Conservation (phyloP, 2,797 vertebrate species). For the Pseudotriccus pelzelni region DNA sequence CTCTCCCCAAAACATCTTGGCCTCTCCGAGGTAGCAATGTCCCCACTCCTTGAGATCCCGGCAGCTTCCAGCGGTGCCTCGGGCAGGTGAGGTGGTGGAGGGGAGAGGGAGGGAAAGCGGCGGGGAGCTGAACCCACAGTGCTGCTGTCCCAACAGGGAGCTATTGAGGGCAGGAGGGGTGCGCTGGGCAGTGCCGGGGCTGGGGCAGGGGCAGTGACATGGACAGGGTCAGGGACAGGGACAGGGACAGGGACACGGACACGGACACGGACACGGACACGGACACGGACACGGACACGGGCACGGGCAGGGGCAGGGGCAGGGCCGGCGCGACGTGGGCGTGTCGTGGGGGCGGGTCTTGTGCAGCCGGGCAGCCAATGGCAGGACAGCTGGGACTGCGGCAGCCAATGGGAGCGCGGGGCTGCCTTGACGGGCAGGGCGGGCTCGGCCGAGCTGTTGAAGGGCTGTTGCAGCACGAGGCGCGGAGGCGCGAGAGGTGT, state of each 20-base stretch:
- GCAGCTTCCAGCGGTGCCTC: neutral
- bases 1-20: neutral
- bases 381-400: neutral
- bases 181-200: too few relatives aligned
- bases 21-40: neutral
- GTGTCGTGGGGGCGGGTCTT: neutral
- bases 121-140: accelerated
- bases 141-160: neutral
- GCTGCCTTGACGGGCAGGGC: neutral
- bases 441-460: neutral
- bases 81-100: neutral
- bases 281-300: too few relatives aligned
- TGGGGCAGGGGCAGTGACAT: accelerated
- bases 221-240: too few relatives aligned
- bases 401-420: neutral
- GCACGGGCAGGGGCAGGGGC: too few relatives aligned
- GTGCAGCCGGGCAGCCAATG: neutral
- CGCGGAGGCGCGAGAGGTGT: accelerated
- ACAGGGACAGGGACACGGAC: too few relatives aligned
- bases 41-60: neutral
- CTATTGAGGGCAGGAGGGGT: accelerated
- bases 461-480: neutral
- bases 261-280: too few relatives aligned
- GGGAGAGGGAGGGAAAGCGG: neutral
- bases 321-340: too few relatives aligned